Percentiles rank a stretch among this genome's conserved stretches.
Conservation (phyloP, 2,797 vertebrate species). For the Megaceryle alcyon region DNA sequence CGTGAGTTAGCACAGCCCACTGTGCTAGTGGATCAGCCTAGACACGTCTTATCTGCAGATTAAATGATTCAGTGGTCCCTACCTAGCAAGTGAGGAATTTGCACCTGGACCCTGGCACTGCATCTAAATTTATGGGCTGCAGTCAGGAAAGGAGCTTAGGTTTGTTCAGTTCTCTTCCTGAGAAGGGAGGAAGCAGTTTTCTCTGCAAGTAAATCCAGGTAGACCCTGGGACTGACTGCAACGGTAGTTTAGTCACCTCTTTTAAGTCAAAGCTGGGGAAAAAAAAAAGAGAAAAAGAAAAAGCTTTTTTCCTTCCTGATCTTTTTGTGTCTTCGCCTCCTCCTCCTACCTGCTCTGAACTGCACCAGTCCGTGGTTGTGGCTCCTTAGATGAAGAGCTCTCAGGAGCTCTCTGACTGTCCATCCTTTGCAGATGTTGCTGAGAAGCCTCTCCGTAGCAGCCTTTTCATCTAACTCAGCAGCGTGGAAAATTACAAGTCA, state of each 20-base stretch:
- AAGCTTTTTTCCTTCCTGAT: not conserved
- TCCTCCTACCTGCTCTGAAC: not conserved
- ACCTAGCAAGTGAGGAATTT: constrained; percentile 64
- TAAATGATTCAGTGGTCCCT: constrained; percentile 68
- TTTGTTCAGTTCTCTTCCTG: constrained; percentile 22
- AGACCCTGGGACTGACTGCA: not conserved
- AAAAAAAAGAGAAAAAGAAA: not conserved
- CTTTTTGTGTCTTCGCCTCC: not conserved
- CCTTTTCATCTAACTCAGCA: not conserved
- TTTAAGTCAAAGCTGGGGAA: not conserved
- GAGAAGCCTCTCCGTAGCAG: not conserved
- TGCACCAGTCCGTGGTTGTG: not conserved
- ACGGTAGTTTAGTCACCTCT: not conserved
- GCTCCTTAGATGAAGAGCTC: not conserved
- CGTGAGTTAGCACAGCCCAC: not conserved
- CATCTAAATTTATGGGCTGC: constrained; percentile 33
- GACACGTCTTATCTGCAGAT: constrained; percentile 61
- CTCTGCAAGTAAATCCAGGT: constrained; percentile 19
- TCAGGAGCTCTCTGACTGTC: not conserved
- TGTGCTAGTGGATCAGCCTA: constrained; percentile 38
- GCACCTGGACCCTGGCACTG: constrained; percentile 29
- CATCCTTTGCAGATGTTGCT: not conserved
- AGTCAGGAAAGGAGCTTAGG: not conserved
- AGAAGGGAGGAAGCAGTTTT: constrained; percentile 21
- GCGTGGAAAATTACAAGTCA: not conserved